These are phyloP conservation scores for Zootoca vivipara DNA, from an alignment of 2,113 vertebrate species.

Conservation along the genomic window DNA sequence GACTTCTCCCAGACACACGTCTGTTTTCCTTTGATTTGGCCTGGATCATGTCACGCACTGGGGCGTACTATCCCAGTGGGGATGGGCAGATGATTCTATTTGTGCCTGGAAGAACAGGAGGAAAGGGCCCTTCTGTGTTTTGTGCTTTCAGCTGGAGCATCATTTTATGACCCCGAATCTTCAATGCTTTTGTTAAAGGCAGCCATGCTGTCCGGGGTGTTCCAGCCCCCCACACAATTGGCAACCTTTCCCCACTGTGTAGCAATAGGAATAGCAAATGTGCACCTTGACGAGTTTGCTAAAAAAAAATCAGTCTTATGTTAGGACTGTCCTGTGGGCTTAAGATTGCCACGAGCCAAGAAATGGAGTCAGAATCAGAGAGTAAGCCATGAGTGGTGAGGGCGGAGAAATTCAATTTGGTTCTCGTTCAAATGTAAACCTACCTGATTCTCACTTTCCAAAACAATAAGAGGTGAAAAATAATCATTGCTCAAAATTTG, in stretches of 20 bases:
- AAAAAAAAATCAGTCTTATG: not conserved
- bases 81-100: not conserved
- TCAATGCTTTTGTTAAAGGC: not conserved
- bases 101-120: accelerated
- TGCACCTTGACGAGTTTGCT: not conserved
- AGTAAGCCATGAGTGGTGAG: too few relatives aligned
- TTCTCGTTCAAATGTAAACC: too few relatives aligned
- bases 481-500: too few relatives aligned
- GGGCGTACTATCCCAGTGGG: not conserved
- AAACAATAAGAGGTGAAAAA: too few relatives aligned
- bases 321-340: too few relatives aligned
- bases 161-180: constrained; percentile 2
- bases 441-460: too few relatives aligned
- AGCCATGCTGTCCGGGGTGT: not conserved
- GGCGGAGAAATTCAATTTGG: too few relatives aligned
- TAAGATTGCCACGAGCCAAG: not conserved
- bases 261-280: constrained; percentile 29
- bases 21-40: constrained; percentile 33
- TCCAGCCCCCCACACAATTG: not conserved
- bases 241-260: constrained; percentile 34
- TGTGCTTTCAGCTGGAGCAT: constrained; percentile 11
- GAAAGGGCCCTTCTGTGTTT: constrained; percentile 41
- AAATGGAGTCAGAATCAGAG: not conserved
- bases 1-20: not conserved
- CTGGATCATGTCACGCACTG: not conserved